These are phyloP conservation scores for Chlorocebus sabaeus DNA, from an alignment of 2,113 vertebrate species.

Conservation along the genomic window DNA sequence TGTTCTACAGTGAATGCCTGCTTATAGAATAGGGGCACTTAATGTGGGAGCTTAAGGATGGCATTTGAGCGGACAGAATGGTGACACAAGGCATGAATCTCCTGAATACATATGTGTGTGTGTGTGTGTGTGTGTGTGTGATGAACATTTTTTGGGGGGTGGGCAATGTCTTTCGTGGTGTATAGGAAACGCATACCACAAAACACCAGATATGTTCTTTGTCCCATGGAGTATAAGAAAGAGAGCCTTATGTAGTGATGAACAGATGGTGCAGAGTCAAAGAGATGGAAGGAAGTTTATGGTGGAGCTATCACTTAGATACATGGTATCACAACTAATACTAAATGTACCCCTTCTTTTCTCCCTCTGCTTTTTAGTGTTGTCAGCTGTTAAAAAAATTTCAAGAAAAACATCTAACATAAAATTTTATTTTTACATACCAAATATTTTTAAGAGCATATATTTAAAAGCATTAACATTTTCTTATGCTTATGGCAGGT, in stretches of 20 bases:
- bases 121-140: no score
- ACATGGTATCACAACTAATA: not conserved
- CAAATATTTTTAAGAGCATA: not conserved
- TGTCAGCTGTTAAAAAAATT: not conserved
- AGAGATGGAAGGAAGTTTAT: not conserved
- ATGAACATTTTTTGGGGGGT: not conserved
- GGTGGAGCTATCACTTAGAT: not conserved
- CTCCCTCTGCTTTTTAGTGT: not conserved
- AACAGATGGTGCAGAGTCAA: not conserved
- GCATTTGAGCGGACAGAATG: not conserved
- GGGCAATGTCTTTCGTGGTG: not conserved
- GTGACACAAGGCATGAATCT: not conserved
- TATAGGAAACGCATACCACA: not conserved
- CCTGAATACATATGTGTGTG: not conserved
- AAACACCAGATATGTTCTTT: not conserved
- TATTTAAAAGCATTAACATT: not conserved
- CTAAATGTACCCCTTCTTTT: not conserved
- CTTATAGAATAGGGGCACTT: not conserved
- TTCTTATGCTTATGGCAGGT: not conserved
- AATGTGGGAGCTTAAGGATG: not conserved
- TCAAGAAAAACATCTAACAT: not conserved
- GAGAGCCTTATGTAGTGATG: not conserved
- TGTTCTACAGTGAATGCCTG: not conserved
- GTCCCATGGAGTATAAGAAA: not conserved
- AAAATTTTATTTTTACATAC: constrained; percentile 28